Percentiles rank a stretch among this genome's conserved stretches.
Evolutionary conservation across 2,888 invertebrate genomes (phyloP).

Genomic region (Spilosoma lubricipeda): DNA sequence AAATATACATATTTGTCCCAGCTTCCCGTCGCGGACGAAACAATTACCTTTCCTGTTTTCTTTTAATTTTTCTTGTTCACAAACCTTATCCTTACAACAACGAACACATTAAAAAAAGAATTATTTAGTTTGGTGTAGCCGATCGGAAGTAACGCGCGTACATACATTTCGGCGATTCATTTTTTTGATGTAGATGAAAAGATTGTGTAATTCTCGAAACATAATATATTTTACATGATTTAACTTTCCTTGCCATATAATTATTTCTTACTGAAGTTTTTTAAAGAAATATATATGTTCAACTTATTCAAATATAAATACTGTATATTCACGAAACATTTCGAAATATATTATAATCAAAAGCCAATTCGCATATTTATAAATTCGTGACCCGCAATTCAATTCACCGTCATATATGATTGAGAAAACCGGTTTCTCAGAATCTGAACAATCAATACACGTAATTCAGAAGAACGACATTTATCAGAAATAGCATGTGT

Average conservation of each 20-base stretch:
- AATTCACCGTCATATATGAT: constrained; percentile 32
- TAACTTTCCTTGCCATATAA: background rate
- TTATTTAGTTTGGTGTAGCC: no score
- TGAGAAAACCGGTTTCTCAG: background rate
- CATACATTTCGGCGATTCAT: no score
- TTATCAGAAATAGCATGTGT: background rate
- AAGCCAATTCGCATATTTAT: constrained; percentile 53
- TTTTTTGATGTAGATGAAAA: no score
- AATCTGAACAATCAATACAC: background rate
- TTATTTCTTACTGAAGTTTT: background rate
- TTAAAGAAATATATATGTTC: background rate
- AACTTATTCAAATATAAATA: background rate
- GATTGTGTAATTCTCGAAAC: background rate
- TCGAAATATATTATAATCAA: constrained; percentile 44
- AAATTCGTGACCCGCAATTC: constrained; percentile 28
- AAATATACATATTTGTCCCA: no score
- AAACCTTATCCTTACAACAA: no score
- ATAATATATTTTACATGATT: background rate
- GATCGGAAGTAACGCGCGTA: no score
- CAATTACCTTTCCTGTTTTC: no score
- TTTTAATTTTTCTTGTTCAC: no score
- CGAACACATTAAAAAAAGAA: no score
- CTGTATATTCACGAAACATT: constrained; percentile 50
- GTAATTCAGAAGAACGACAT: background rate
- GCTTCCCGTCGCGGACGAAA: no score